Percentiles rank a stretch among this genome's conserved stretches.
phyloP scores from a whole-genome alignment of 1,140 invertebrate genomes.

The Mya arenaria region DNA sequence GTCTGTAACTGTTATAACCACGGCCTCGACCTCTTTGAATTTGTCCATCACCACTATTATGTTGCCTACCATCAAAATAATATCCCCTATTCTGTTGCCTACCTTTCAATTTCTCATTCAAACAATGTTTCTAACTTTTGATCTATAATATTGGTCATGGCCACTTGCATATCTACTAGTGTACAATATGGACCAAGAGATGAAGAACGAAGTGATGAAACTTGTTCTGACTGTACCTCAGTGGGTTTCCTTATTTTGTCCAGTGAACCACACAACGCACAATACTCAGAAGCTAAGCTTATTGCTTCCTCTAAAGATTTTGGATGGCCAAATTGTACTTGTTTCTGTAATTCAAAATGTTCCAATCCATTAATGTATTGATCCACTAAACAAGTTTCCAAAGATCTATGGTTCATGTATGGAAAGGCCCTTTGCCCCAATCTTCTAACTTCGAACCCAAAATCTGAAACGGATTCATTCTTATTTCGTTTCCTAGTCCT shows the following conservation, averaged over 20 bases:
- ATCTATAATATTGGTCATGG: too few species aligned
- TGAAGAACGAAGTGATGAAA: not conserved
- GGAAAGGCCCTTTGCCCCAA: conserved; percentile 41
- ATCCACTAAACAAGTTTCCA: conserved; percentile 27
- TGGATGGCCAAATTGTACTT: conserved; percentile 22
- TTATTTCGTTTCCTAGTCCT: conserved; percentile 5
- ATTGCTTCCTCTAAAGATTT: conserved; percentile 26
- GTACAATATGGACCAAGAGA: not conserved
- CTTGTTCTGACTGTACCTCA: not conserved
- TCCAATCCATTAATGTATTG: conserved; percentile 11
- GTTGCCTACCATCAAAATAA: too few species aligned
- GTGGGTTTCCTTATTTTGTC: not conserved
- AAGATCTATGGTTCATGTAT: not conserved
- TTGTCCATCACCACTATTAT: too few species aligned
- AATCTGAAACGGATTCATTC: conserved; percentile 32
- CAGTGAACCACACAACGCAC: conserved; percentile 4
- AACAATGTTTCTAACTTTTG: too few species aligned
- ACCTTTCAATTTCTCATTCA: too few species aligned
- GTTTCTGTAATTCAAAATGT: conserved; percentile 37
- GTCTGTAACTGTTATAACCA: too few species aligned
- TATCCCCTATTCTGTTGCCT: too few species aligned
- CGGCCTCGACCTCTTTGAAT: too few species aligned
- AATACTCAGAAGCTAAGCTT: conserved; percentile 20
- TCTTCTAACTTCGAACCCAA: conserved; percentile 38
- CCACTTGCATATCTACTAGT: not conserved